Conservation (phyloP, 2,797 vertebrate genomes). For the Chelidonichthys spinosus region DNA sequence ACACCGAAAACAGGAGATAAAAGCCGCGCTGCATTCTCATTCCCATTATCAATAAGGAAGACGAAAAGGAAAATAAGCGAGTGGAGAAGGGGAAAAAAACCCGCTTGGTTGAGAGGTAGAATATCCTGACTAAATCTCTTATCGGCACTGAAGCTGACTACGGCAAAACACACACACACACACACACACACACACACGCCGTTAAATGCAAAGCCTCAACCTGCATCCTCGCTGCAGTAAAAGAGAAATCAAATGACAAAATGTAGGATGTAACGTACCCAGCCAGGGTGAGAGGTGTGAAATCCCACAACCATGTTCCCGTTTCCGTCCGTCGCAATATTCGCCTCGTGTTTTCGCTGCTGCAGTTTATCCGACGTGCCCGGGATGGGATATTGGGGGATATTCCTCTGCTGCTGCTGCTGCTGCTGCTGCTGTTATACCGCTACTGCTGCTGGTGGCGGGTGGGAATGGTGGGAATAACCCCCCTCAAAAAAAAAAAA, state of each 20-base stretch:
- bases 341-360: conserved; percentile 70
- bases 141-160: conserved; percentile 66
- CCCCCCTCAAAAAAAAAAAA: conserved; percentile 25
- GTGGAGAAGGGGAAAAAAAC: not conserved
- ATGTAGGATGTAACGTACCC: conserved; percentile 51
- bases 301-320: conserved; percentile 64
- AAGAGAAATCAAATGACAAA: conserved; percentile 42
- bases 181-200: conserved; percentile 22
- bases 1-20: conserved; percentile 33
- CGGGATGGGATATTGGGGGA: conserved; percentile 75
- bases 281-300: conserved; percentile 42
- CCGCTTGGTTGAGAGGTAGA: conserved; percentile 31
- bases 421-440: conserved; percentile 25
- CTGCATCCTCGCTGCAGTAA: conserved; percentile 72
- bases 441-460: conserved; percentile 34
- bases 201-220: conserved; percentile 47
- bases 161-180: conserved; percentile 51
- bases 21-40: conserved; percentile 9
- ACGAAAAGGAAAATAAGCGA: not conserved
- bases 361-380: conserved; percentile 78
- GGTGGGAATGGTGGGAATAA: conserved; percentile 53
- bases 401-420: conserved; percentile 61
- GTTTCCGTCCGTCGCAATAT: conserved; percentile 66
- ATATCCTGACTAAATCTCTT: conserved; percentile 48
- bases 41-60: not conserved